A percentile compares a stretch with the other conserved stretches of the same genome.
Evolutionary conservation across 1,140 invertebrate genomes (phyloP).

Genomic region (Papilio polyxenes): DNA sequence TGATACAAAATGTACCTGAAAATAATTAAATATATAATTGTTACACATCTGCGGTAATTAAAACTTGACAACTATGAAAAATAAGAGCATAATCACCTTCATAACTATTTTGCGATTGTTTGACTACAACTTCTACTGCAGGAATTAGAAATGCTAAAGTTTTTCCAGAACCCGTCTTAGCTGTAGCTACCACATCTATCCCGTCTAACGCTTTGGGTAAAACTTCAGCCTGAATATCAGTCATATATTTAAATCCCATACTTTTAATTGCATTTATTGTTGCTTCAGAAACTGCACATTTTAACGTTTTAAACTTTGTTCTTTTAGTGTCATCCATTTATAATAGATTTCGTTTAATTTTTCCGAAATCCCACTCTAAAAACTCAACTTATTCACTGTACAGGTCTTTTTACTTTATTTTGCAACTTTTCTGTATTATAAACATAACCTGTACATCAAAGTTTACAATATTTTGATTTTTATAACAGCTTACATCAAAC

Average conservation of each 20-base stretch:
- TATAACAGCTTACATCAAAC: too few relatives aligned
- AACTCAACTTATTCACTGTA: background rate
- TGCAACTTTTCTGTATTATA: background rate
- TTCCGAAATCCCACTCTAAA: background rate
- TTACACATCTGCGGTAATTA: background rate
- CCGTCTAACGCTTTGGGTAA: constrained; percentile 89
- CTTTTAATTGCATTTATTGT: constrained; percentile 59
- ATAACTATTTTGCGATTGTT: constrained; percentile 85
- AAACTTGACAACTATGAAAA: background rate
- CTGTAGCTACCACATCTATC: constrained; percentile 94
- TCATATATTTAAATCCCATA: constrained; percentile 85
- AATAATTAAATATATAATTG: constrained; percentile 19
- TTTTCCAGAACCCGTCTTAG: constrained; percentile 91
- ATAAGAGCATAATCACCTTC: constrained; percentile 84
- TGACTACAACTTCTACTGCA: constrained; percentile 87
- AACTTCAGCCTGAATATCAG: constrained; percentile 93
- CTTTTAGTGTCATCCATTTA: constrained; percentile 55
- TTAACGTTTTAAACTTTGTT: constrained; percentile 64
- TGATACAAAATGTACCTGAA: constrained; percentile 87
- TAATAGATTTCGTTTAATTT: constrained; percentile 26
- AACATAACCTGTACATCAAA: constrained; percentile 7
- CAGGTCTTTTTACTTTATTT: background rate
- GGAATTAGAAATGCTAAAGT: constrained; percentile 92
- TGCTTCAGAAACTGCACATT: constrained; percentile 54
- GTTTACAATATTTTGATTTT: background rate